These are phyloP conservation scores for Tenthredo scrophulariae DNA, from an alignment of 2,888 invertebrate genomes.

Conservation along the genomic window DNA sequence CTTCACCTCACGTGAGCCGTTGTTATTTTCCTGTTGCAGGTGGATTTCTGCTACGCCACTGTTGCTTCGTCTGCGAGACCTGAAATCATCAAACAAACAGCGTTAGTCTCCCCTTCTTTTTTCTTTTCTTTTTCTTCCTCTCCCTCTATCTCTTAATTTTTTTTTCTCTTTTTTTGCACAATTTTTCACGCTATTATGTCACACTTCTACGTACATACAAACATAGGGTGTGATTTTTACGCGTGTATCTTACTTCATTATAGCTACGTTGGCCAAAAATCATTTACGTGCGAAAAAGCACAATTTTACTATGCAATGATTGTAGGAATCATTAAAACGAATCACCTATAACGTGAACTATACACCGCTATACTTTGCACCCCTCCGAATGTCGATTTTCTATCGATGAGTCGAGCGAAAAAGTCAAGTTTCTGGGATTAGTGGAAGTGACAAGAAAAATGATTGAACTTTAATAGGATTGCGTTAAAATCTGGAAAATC, in stretches of 20 bases:
- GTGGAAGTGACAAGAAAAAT: background rate
- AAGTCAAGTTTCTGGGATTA: background rate
- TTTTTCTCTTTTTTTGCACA: background rate
- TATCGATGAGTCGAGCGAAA: background rate
- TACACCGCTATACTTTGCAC: background rate
- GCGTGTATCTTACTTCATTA: background rate
- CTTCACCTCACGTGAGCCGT: conserved; percentile 79
- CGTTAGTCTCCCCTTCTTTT: conserved; percentile 31
- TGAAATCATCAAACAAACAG: conserved; percentile 76
- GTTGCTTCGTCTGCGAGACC: conserved; percentile 89
- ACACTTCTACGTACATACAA: background rate
- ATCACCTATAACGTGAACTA: background rate
- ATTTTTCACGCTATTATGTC: background rate
- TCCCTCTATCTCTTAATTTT: background rate
- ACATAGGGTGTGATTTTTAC: background rate
- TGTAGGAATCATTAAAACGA: background rate
- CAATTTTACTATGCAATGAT: background rate
- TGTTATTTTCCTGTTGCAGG: conserved; percentile 80
- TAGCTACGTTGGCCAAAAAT: background rate
- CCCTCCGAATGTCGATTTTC: background rate
- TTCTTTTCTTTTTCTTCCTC: background rate
- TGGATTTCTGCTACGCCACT: conserved; percentile 91
- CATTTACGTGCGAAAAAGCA: background rate
- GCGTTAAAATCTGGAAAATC: background rate
- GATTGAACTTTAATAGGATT: background rate